Base-by-base conservation (phyloP, 2,888 invertebrate species). In the Drosophila engyochracea region DNA sequence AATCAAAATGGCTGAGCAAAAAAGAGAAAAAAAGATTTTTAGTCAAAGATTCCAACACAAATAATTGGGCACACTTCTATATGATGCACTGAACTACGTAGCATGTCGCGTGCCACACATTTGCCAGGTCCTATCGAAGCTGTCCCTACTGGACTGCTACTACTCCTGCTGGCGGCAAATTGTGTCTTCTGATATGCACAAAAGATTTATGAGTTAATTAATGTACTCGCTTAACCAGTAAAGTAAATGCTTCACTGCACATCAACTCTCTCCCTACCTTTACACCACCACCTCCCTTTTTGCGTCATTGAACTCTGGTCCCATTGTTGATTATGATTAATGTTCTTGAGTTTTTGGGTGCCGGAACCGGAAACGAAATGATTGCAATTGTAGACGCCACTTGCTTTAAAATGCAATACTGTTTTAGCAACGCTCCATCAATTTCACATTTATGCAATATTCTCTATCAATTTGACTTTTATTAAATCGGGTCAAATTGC, bases 191-290 rank as follows among this genome's bases (percentile, higher is more conserved):
- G 79, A 84, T 89, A 79, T 81, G 81, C 84, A 75, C 74, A 78
- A 80, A 86, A 89, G 89, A 88, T 90, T 90, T 90, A 88, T 90
- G 89, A 90, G 91, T 81, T 88, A 90, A 88, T 88, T 88, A 88
- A 88, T 84, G 74, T 82, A 71, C 65, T 74, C 70, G 66, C 59
- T 53, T n/a, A 37, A 49, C 16, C 30, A 41, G 30, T 39, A 39
- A 52, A 58, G 76, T 51, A 47, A 55, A 63, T 62, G 55, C 66
- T 55, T 22, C 44, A 39, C 31, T 49, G 57, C 33, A 37, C 39
- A 49, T 52, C 30, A 44, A 67, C 47, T 54, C 25, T 14, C 30
- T 35, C 9, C 33, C 3, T 19, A 28, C n/a, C 28, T 25, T 14
- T 25, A 22, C 14, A 16, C 5, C 19, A 37, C 14, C 31, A n/a